Conservation (phyloP, 1,140 invertebrate species). For the Lepidotrigona ventralis region DNA sequence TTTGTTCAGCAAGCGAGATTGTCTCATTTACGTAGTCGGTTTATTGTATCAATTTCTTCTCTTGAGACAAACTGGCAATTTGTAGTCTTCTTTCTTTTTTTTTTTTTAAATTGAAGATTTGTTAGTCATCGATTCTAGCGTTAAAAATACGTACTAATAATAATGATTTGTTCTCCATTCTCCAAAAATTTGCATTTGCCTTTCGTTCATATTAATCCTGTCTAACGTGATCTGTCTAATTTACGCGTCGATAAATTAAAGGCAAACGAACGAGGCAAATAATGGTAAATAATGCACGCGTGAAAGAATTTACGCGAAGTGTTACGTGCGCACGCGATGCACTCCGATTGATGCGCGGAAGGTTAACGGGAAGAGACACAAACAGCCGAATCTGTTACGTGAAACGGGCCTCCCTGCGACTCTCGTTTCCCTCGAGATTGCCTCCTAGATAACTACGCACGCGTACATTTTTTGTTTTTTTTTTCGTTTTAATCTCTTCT, state of each 20-base stretch:
- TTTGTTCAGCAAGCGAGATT: too few species aligned
- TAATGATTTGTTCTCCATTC: too few species aligned
- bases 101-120: too few species aligned
- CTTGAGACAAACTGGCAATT: too few species aligned
- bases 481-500: conserved; percentile 24
- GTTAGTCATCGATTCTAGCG: too few species aligned
- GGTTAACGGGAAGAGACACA: conserved; percentile 69
- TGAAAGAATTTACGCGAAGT: conserved; percentile 11
- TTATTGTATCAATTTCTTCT: too few species aligned
- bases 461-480: conserved; percentile 3
- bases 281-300: not conserved
- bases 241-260: not conserved
- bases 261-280: not conserved
- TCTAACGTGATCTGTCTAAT: too few species aligned
- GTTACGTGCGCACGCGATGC: not conserved
- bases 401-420: conserved; percentile 40
- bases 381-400: conserved; percentile 60
- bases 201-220: too few species aligned
- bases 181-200: too few species aligned
- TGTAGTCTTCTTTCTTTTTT: too few species aligned
- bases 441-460: conserved; percentile 46
- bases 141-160: too few species aligned
- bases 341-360: conserved; percentile 42
- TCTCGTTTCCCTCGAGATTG: conserved; percentile 57
- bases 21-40: too few species aligned